Evolutionary conservation across 1,140 invertebrate genomes (phyloP), one percentile per base, ranked within the genome.

Genomic region (Pogonomyrmex californicus): DNA sequence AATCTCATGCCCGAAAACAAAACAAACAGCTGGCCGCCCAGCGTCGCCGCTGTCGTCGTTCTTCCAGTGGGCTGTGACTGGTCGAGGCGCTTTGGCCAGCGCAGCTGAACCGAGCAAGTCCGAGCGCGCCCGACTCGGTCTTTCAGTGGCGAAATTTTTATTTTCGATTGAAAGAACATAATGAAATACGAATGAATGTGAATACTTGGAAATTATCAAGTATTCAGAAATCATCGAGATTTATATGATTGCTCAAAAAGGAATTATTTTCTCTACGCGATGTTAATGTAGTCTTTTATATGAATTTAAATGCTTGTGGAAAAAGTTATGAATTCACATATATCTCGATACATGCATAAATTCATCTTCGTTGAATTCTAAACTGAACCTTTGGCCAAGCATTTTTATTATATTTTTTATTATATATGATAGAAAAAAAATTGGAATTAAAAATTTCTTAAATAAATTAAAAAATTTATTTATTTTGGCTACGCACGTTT

Each of bases 1-100:
- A 94, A 93, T 94, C 92, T 94, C 94, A 94, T 94, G 92, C 93
- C 92, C 92, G 92, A 94, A 94, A 95, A 94, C 94, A 95, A 94
- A 95, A 94, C 93, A 95, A 95, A 95, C 94, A 95, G 93, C 93
- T 95, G 94, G 93, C 90, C 66, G 71, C 88, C 83, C 88, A 86
- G 82, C 75, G 86, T 86, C 86, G 77, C 68, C 79, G 79, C 30
- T 83, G 68, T 83, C 79, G 82, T 51, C 60, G 58, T 82, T 23
- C 44, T 70, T 90, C 87, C 47, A 44, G 65, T 54, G 63, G 70
- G 23, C 65, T 14, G 9, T 23, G 23, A 23, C 23, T 23, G 23
- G 23, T 23, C 23, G 23, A 23, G 44, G 58, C 73, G 49, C 38
- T 1, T 3, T n/a, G n/a, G 38, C 47, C 36, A 76, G n/a, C 58